Evolutionary conservation across 2,888 invertebrate genomes (phyloP), one percentile per base, ranked within the genome.

Genomic region (Hemithea aestivaria): DNA sequence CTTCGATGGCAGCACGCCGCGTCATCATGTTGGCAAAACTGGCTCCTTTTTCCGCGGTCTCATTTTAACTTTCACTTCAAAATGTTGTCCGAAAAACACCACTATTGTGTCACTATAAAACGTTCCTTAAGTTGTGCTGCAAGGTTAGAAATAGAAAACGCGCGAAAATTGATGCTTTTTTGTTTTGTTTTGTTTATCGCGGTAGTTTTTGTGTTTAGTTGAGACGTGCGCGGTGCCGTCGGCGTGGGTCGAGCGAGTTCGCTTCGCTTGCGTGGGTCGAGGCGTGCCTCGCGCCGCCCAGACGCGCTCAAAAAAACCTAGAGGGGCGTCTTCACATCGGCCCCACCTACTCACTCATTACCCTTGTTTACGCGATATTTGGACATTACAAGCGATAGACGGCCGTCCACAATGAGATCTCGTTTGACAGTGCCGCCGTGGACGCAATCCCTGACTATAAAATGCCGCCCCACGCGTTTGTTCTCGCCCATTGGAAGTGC

Each of bases 301-400:
- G 78, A 75, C 74, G 68, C 56, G 64, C 72, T 68, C 70, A 73
- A 80, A 80, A 78, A 84, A 83, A 79, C 71, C 66, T 72, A 70
- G 73, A 73, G 82, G 84, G 84, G 84, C 82, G 83, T 82, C 70
- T 69, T 73, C 71, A 50, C 46, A 45, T 56, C 63, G 71, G 73
- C 83, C 75, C 82, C 85, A 82, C 84, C 85, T 83, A 82, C 85
- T 82, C 62, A 65, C 69, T 80, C 72, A 82, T 83, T 82, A 83
- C 80, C 77, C 80, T 82, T 74, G 72, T 81, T 79, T 80, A 78
- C 81, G 75, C 78, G 78, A 77, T 77, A 80, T 79, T 82, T 80
- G 73, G 79, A 70, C 78, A 73, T 71, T 70, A 73, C 68, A 61
- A 59, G 61, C 59, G 62, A 68, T 66, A 53, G 51, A 51, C 63